A percentile compares a stretch with the other conserved stretches of the same genome.
These are phyloP conservation scores for Odontamblyopus rebecca DNA, from an alignment of 2,797 vertebrate species.

Conservation along the genomic window DNA sequence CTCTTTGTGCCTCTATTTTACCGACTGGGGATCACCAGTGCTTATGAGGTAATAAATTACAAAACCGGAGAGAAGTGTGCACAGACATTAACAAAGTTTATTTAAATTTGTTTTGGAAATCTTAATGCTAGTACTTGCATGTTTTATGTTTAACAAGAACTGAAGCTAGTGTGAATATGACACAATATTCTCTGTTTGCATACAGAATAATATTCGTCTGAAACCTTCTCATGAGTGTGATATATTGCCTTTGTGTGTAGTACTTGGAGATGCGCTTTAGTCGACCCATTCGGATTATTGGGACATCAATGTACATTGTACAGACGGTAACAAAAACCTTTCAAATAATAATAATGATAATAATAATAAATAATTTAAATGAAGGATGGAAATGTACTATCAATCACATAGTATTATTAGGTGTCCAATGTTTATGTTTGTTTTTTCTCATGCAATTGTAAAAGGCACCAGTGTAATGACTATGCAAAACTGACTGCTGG, in stretches of 20 bases:
- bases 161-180: background rate
- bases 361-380: no score
- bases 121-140: background rate
- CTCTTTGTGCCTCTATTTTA: conserved; percentile 84
- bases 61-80: background rate
- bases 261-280: conserved; percentile 81
- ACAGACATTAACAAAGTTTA: background rate
- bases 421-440: background rate
- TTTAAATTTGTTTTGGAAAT: background rate
- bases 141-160: conserved; percentile 6
- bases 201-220: background rate
- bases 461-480: conserved; percentile 45
- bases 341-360: background rate
- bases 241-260: conserved; percentile 54
- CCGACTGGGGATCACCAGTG: conserved; percentile 79
- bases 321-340: conserved; percentile 74
- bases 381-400: background rate
- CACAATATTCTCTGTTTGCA: background rate
- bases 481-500: conserved; percentile 24
- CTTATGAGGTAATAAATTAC: conserved; percentile 78
- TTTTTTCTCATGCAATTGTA: conserved; percentile 2
- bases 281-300: conserved; percentile 72
- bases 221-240: background rate
- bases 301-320: conserved; percentile 79
- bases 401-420: background rate